Evolutionary conservation across 2,797 vertebrate species (phyloP), one percentile per base, ranked within the genome.

Genomic region (Leucoraja ocellata): DNA sequence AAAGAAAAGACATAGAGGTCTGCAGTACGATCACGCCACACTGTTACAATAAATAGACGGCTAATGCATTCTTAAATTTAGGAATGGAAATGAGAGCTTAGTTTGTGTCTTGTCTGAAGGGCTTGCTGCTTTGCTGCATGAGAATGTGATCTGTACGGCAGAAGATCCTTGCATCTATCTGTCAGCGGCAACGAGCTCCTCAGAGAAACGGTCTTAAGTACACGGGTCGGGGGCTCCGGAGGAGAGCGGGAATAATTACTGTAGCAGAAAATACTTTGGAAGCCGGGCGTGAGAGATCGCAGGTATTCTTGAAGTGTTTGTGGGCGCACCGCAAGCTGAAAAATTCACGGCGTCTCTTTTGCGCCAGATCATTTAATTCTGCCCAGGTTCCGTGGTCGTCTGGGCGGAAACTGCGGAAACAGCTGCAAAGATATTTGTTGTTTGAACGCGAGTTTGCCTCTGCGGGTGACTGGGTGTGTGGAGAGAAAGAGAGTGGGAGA

Each of bases 21-120:
- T 84, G 81, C 23, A n/a, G 11, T 25, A 46, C 39, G 94, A 95
- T 94, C 95, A 94, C 94, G 95, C 94, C 94, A 94, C 94, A 94
- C 94, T 95, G 94, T 95, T 96, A 95, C 95, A 95, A 96, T 95
- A 96, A 97, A 95, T 95, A 96, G 96, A 95, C 95, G 94, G 94
- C 95, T 93, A 94, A 93, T 94, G 93, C 93, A 94, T 95, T 94
- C 94, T 94, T 94, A 94, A 94, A 94, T 96, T 95, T 95, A 95
- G 95, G 94, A 96, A 95, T 95, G 94, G 93, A 18, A 93, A 95
- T 93, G 94, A 94, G 86, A 86, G 25, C 5, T 6, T 1, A 93
- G 80, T 63, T 93, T 83, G 94, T 91, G 94, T 94, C 94, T 95
- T 94, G 93, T 93, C 94, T 93, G 93, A 93, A 94, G 94, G 76